phyloP scores from a whole-genome alignment of 2,113 vertebrate genomes.

The Alouatta palliata region DNA sequence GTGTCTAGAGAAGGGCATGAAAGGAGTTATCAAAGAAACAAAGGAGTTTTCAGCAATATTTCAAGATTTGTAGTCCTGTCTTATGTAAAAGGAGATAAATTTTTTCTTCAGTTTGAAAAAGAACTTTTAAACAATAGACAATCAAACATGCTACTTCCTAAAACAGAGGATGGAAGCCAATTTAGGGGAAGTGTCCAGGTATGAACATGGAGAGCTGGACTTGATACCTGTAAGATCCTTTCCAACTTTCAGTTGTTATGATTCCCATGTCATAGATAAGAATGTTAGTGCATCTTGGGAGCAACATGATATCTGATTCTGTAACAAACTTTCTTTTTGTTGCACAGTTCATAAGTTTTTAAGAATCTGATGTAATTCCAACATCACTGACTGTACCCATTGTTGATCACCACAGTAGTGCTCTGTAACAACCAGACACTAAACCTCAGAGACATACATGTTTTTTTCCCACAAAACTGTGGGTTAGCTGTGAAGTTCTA shows the following conservation, averaged over 20 bases:
- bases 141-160: not conserved
- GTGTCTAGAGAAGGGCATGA: not conserved
- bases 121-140: not conserved
- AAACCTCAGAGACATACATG: not conserved
- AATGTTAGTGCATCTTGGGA: not conserved
- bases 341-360: not conserved
- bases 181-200: not conserved
- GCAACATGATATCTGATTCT: not conserved
- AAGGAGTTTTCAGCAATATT: not conserved
- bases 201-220: not conserved
- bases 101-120: not conserved
- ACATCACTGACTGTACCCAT: accelerated
- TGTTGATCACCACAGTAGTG: not conserved
- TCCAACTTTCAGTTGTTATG: not conserved
- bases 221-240: not conserved
- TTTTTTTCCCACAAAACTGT: not conserved
- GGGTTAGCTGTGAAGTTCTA: not conserved
- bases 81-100: not conserved
- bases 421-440: not conserved
- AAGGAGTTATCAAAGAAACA: not conserved
- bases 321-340: not conserved
- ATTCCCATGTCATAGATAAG: not conserved
- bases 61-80: not conserved
- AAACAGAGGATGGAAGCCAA: not conserved
- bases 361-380: not conserved